Evolutionary conservation across 1,140 invertebrate genomes (phyloP), one percentile per base, ranked within the genome.

Genomic region (Theocolax elegans): DNA sequence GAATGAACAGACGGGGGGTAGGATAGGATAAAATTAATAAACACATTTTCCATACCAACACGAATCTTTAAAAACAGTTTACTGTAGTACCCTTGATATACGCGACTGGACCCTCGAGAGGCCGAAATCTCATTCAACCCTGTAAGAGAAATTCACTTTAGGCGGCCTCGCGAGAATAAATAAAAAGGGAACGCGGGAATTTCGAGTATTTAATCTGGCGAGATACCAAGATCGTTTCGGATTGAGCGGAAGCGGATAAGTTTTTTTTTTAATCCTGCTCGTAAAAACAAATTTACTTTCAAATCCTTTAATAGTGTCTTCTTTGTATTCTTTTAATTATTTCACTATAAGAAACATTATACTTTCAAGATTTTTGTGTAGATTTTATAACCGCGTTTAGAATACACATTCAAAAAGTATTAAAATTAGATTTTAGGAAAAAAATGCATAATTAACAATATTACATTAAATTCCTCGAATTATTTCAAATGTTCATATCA

Each of bases 71-170:
- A 56, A 56, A 56, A 17, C n/a, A n/a, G n/a, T n/a, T n/a, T n/a
- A n/a, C n/a, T n/a, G n/a, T n/a, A 25, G 13, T 23, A 1, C 9
- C 29, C 29, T 8, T 3, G 19, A 48, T 25, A 31, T 59, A 60
- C 64, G 51, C 67, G 42, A 70, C 67, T 49, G 71, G 65, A 75
- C 75, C 78, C 74, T 75, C 74, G 59, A 63, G 74, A 72, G 75
- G 72, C 38, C 7, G 7, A 65, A 65, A 68, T 68, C 48, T 38
- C 67, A 53, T 42, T 62, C 56, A n/a, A n/a, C 44, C 54, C 67
- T 19, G 54, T 19, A 29, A 58, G 31, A 59, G 44, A 66, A 49
- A 67, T 72, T 49, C 59, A 49, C 59, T 72, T 72, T 71, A 53
- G 51, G 51, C 60, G 42, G 27, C 19, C 40, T 46, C 38, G 35